phyloP scores from a whole-genome alignment of 2,113 vertebrate species.

The Mirounga angustirostris region DNA sequence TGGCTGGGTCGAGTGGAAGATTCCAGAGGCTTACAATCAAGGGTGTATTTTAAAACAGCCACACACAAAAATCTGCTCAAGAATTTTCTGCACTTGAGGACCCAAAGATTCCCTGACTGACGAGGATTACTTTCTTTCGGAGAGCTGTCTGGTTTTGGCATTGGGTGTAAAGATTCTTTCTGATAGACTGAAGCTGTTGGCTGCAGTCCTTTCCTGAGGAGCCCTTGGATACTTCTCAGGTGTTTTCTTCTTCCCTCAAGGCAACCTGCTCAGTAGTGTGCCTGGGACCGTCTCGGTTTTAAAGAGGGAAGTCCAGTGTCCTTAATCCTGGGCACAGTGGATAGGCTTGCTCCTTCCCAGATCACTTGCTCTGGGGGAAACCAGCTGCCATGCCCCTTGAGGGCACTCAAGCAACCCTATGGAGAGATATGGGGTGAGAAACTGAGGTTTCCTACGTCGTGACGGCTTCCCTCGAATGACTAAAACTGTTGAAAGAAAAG shows the following conservation, averaged over 20 bases:
- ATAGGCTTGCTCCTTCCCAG: neutral
- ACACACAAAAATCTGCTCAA: neutral
- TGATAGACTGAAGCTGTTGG: slow-evolving; percentile 8
- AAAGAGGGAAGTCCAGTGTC: neutral
- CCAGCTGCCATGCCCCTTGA: neutral
- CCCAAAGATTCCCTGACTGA: neutral
- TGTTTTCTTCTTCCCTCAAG: slow-evolving; percentile 42
- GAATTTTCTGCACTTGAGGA: neutral
- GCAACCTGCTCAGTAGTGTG: neutral
- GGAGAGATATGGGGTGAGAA: neutral
- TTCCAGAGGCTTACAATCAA: neutral
- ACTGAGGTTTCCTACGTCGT: neutral
- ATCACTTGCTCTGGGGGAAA: neutral
- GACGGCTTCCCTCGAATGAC: neutral
- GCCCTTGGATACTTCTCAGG: neutral
- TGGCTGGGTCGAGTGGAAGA: neutral
- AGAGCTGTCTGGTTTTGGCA: neutral
- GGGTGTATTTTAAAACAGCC: slow-evolving; percentile 1
- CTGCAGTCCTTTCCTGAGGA: neutral
- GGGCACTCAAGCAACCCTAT: neutral
- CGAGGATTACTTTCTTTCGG: neutral
- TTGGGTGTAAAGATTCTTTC: neutral
- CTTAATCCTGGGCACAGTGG: neutral
- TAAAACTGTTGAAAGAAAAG: slow-evolving; percentile 27
- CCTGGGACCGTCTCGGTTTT: neutral